A percentile compares a stretch with the other conserved stretches of the same genome.
Evolutionary conservation across 2,113 vertebrate genomes (phyloP).

Genomic region (Zosterops hypoxanthus): DNA sequence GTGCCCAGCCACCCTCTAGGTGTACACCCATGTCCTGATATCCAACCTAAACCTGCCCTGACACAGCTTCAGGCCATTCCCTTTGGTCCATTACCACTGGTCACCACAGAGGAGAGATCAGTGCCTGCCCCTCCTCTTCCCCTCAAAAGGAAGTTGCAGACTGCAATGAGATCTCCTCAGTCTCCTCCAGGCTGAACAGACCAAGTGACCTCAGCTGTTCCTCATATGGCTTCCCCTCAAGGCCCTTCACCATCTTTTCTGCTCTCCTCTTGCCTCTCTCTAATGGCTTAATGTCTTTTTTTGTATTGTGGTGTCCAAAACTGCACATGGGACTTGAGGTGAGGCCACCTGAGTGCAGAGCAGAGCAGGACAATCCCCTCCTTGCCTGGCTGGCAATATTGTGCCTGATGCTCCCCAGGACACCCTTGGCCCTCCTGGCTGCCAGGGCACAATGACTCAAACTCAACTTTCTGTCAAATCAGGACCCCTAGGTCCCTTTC

Average conservation of each 20-base stretch:
- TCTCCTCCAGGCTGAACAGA: background rate
- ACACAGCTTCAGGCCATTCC: background rate
- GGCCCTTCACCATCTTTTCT: background rate
- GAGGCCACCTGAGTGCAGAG: accelerated
- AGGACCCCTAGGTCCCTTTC: background rate
- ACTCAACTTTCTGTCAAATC: background rate
- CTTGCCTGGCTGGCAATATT: accelerated
- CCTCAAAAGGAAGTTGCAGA: background rate
- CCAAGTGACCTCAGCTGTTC: background rate
- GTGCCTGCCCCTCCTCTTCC: background rate
- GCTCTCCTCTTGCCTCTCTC: background rate
- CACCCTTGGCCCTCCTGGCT: accelerated
- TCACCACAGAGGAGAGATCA: background rate
- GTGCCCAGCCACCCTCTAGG: background rate
- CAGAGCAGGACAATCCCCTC: background rate
- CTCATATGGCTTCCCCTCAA: accelerated
- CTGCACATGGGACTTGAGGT: accelerated
- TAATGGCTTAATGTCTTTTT: background rate
- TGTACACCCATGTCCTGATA: background rate
- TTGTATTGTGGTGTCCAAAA: background rate
- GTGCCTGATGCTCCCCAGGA: background rate
- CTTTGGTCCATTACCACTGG: background rate
- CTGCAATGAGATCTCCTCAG: background rate
- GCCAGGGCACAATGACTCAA: background rate
- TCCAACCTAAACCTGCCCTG: background rate